Evolutionary conservation across 2,113 vertebrate genomes (phyloP), one percentile per base, ranked within the genome.

Genomic region (Brachyistius frenatus): DNA sequence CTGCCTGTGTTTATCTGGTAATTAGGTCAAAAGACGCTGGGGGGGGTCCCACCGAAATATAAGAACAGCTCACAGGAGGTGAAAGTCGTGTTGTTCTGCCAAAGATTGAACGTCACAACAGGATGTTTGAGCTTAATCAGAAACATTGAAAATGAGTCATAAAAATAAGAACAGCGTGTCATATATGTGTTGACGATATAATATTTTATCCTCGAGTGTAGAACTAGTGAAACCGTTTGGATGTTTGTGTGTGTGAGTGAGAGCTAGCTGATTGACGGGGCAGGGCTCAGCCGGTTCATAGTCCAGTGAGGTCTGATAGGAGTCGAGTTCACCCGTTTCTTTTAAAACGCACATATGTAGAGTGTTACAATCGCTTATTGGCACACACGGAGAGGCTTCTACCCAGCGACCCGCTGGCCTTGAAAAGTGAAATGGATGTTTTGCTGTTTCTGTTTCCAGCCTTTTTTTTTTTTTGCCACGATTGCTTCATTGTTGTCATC

Each of bases 361-460:
- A 3, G 57, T 67, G 32, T 23, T 39, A 57, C 16, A 46, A 46
- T 77, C 72, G 80, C 64, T 88, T 88, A 86, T 91, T 83, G 74
- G 56, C 23, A 13, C 16, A 61, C 36, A 63, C 23, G 23, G 76
- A 83, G 49, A 47, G 57, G 58, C 36, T 15, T 31, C 2, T 78
- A 93, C 88, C 88, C 70, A 66, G n/a, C 91, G 83, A 91, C 80
- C 86, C 52, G 53, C 57, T 82, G 66, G 77, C 81, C 66, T 83
- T 91, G 80, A 85, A 90, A 93, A 93, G 91, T 90, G 85, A 93
- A 93, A 93, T 84, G 63, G 71, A 86, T 85, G 87, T 80, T 88
- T 86, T 69, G 73, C 78, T 80, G 36, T 23, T 46, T 82, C 52
- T 81, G 53, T 83, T 76, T 78, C 56, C 66, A 82, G 46, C 49